Base-by-base conservation (phyloP, 2,888 invertebrate genomes). In the Aphodius granarius region DNA sequence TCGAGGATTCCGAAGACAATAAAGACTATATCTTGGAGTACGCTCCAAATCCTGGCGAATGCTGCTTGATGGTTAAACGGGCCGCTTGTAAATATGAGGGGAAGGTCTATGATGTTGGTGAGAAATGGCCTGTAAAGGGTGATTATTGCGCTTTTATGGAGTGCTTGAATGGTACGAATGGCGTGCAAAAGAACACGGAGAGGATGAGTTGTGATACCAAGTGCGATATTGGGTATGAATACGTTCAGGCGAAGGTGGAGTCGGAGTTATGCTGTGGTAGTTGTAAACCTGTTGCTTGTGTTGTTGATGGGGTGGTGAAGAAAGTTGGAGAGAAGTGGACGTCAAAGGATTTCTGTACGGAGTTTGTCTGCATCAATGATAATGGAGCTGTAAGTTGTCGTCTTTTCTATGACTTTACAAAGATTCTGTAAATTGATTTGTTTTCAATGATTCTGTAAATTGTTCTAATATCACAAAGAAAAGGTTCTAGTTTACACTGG, bases 211-310 rank as follows among this genome's bases (percentile, higher is more conserved):
- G 93, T 81, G 88, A 90, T 63, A 85, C 80, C 13, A 83, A 84
- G 2, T 89, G 89, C 75, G 84, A 84, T 63, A 66, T 83, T 43
- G 95, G 94, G 0, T 92, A 89, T 85, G 84, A 84, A 68, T 93
- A 93, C 80, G 76, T 77, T 13, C 80, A 78, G 16, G 79, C 84
- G 63, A 83, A 83, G 0, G 80, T 88, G 0, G 79, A 86, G 19
- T 87, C 88, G 5, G 83, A 85, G 2, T 83, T 87, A 78, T 94
- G 94, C 17, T 94, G 94, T 83, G 94, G 94, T 5, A 85, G 86
- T 66, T 94, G 94, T 83, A 85, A 88, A 77, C 90, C 91, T 0
- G 88, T 90, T 4, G 91, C 91, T 3, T 84, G 86, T 87, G 87
- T 91, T 3, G 73, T 73, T 13, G 88, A 89, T 71, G 91, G 89